These are phyloP conservation scores for Augiades crinisus DNA, from an alignment of 2,888 invertebrate species.

Conservation along the genomic window DNA sequence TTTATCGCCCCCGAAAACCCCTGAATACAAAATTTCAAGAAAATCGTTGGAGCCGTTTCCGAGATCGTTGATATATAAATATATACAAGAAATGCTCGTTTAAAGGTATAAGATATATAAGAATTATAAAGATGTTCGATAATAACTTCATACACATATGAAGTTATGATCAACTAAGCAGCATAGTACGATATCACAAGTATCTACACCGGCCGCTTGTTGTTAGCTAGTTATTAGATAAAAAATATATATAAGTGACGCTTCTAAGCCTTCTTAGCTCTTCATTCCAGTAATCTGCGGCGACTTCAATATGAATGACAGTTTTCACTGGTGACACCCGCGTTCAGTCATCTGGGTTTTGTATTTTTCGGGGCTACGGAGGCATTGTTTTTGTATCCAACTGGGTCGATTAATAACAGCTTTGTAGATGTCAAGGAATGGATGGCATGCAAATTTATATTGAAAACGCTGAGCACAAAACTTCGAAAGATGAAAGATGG, in stretches of 20 bases:
- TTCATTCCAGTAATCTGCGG: constrained; percentile 27
- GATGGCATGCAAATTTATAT: too few species aligned
- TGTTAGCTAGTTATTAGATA: background rate
- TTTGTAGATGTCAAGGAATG: constrained; percentile 17
- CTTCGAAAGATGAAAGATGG: too few species aligned
- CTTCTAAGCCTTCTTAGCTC: constrained; percentile 11
- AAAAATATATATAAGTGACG: background rate
- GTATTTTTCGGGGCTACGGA: constrained; percentile 18
- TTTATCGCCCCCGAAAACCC: too few species aligned
- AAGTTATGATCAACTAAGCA: too few species aligned
- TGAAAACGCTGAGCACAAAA: background rate
- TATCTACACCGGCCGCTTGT: background rate
- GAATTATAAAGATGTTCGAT: too few species aligned
- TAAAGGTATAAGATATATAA: too few species aligned
- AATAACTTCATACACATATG: too few species aligned
- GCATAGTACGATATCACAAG: too few species aligned
- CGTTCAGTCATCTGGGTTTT: constrained; percentile 22
- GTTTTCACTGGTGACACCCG: constrained; percentile 25
- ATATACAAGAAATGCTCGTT: too few species aligned
- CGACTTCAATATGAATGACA: constrained; percentile 30
- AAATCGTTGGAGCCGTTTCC: too few species aligned
- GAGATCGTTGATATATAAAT: too few species aligned
- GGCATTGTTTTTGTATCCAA: constrained; percentile 16
- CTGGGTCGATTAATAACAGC: constrained; percentile 22
- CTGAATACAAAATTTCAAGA: too few species aligned